Evolutionary conservation across 2,888 invertebrate species (phyloP), one percentile per base, ranked within the genome.

Genomic region (Tetragonisca angustula): DNA sequence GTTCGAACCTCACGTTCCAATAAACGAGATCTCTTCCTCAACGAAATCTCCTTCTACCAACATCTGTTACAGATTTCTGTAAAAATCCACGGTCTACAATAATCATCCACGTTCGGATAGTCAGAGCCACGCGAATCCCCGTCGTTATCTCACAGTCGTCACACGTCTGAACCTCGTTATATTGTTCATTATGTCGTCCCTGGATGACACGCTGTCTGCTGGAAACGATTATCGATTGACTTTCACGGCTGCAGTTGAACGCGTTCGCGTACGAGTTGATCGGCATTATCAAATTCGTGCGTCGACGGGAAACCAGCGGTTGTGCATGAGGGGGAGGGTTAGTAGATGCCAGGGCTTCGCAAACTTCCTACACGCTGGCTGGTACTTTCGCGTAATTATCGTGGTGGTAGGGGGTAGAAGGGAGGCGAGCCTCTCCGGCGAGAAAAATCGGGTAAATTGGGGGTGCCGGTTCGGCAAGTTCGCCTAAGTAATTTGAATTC

Each of bases 401-500:
- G 19, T 62, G 49, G 54, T 64, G 71, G 21, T 49, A n/a, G 21
- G 15, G 24, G 68, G 64, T n/a, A 15, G 17, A 62, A 56, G 21
- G 32, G 17, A 11, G 56, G 13, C 9, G 43, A 43, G 43, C 43
- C 43, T 43, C 43, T 11, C 43, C 43, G 43, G 43, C n/a, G 76
- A 81, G 86, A 89, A 88, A 85, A 89, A 89, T 80, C 78, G 75
- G 62, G 73, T 27, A 85, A 81, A 81, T 84, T 74, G 77, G 84
- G 79, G 43, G 43, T 43, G 43, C 70, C 68, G 78, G 77, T 76
- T 84, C 67, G 61, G 79, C 70, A 85, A 89, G 83, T 85, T 88
- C 69, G 73, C 65, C 81, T 79, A 80, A 88, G 88, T 88, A 88
- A 90, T 89, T 89, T 87, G 83, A 89, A 90, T 90, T 90, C 85